Evolutionary conservation across 1,140 invertebrate genomes (phyloP), one percentile per base, ranked within the genome.

Genomic region (Nebria ingens): DNA sequence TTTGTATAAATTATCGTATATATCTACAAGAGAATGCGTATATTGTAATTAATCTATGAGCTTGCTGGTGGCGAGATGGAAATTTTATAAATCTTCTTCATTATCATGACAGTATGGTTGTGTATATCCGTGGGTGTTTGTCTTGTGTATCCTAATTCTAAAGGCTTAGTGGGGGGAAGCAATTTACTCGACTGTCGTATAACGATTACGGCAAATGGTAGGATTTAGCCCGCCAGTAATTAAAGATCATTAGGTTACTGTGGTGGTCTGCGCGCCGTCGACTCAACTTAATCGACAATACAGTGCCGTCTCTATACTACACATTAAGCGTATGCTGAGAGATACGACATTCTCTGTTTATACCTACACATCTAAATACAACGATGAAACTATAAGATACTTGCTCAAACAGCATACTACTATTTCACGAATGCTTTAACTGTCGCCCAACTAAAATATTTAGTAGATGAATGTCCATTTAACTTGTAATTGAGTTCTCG

Each of bases 161-260:
- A 4, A 11, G 40, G 40, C 9, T 45, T 45, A 45, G 40, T 17
- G 17, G 40, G 40, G n/a, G 40, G 40, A 45, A 45, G 40, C 40
- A 45, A 45, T 45, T 45, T 45, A 45, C 40, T 45, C 40, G 6
- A 45, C 40, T 45, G 40, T 45, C 40, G 40, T 45, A 45, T 45
- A 45, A 45, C 40, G 40, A 45, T 45, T 45, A 45, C 40, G 40
- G 40, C 40, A 45, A 45, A 45, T 45, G 40, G 40, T 17, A 17
- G 40, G 40, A 45, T 45, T 45, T 45, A n/a, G 15, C 40, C 40
- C 40, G 40, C 9, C 15, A 45, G 40, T 45, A 45, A 45, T 45
- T 45, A 45, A 45, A 45, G 40, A 45, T 45, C 40, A 45, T 45
- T 45, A 45, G 40, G 40, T 45, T 45, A 45, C 6, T 45, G 15